Evolutionary conservation across 2,888 invertebrate species (phyloP).

Genomic region (Stratiomys singularior): DNA sequence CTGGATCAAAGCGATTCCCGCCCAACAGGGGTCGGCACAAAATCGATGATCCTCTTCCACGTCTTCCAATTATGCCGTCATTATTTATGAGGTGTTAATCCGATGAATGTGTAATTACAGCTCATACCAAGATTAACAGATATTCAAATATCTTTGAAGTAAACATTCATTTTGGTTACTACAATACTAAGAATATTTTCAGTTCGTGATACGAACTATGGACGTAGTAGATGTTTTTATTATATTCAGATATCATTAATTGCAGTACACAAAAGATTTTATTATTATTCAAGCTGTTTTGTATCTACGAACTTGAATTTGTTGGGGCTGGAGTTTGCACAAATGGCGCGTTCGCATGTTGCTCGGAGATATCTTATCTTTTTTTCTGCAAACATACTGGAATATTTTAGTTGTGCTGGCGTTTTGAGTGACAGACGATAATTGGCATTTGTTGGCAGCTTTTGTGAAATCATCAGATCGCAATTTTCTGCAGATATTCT

Average conservation of each 20-base stretch:
- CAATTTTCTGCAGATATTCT: background rate
- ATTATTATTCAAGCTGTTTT: background rate
- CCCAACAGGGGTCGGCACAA: too few species aligned
- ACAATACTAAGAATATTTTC: background rate
- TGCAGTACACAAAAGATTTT: background rate
- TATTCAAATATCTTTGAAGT: constrained; percentile 1
- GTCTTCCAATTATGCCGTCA: background rate
- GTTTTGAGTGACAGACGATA: constrained; percentile 25
- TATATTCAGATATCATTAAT: background rate
- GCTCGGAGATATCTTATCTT: constrained; percentile 7
- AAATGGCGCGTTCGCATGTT: background rate
- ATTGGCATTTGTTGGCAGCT: constrained; percentile 21
- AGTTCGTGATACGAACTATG: background rate
- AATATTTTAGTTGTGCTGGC: background rate
- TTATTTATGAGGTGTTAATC: constrained; percentile 29
- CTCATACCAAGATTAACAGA: background rate
- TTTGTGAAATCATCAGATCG: constrained; percentile 14
- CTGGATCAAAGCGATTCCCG: background rate
- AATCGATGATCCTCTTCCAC: background rate
- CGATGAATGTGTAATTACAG: background rate
- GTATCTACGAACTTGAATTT: background rate
- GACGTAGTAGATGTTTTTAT: background rate
- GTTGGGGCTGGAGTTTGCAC: background rate
- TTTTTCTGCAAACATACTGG: background rate
- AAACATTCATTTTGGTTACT: background rate